A percentile compares a stretch with the other conserved stretches of the same genome.
Evolutionary conservation across 2,113 vertebrate species (phyloP).

Genomic region (Forbesichthys papilliferus): DNA sequence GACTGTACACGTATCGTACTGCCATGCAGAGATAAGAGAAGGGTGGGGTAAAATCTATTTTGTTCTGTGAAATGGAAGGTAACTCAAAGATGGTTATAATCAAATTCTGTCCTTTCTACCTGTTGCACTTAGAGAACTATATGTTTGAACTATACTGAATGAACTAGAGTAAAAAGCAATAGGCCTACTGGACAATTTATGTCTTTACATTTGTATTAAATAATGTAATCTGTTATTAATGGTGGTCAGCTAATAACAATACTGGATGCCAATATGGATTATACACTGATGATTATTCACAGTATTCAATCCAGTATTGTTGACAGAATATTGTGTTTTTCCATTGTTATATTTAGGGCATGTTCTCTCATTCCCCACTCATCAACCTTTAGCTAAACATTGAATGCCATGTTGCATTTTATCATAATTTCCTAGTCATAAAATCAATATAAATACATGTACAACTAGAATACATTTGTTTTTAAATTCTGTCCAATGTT

Average conservation of each 20-base stretch:
- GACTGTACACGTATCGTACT: slow-evolving; percentile 30
- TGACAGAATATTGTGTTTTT: neutral
- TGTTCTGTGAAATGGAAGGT: no score
- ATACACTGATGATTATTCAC: neutral
- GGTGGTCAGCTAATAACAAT: neutral
- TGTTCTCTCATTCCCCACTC: neutral
- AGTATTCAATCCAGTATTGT: no score
- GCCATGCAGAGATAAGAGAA: slow-evolving; percentile 42
- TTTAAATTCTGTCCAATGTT: slow-evolving; percentile 28
- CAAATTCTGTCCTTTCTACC: no score
- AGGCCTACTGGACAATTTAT: no score
- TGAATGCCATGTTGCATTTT: neutral
- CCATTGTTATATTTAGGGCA: slow-evolving; percentile 1
- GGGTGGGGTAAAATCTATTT: slow-evolving; percentile 11
- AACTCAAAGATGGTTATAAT: no score
- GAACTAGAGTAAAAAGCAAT: no score
- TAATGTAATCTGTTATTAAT: neutral
- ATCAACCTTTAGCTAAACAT: neutral
- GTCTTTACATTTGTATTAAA: neutral
- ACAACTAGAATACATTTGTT: neutral
- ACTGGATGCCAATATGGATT: neutral
- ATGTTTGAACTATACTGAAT: no score
- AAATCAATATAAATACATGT: neutral
- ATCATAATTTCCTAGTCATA: neutral
- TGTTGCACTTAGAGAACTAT: no score